Conservation (phyloP, 2,797 vertebrate species). For the Champsocephalus gunnari region DNA sequence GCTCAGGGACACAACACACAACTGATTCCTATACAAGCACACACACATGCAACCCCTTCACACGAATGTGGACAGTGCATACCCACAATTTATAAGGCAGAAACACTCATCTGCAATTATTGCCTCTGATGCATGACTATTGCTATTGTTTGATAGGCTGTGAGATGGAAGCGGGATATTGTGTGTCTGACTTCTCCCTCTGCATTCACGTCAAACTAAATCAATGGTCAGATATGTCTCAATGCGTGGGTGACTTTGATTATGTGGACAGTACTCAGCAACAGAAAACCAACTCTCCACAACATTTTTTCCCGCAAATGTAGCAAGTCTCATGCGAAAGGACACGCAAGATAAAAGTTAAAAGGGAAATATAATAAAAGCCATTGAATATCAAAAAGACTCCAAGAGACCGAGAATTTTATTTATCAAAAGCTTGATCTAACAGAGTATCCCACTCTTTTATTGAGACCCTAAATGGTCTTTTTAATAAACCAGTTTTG, state of each 20-base stretch:
- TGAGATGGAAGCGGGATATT: slow-evolving; percentile 63
- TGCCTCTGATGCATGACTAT: slow-evolving; percentile 75
- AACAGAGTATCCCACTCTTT: not conserved
- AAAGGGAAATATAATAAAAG: slow-evolving; percentile 2
- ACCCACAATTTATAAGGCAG: slow-evolving; percentile 71
- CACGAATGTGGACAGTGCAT: slow-evolving; percentile 65
- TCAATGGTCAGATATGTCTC: slow-evolving; percentile 53
- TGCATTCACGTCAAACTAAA: slow-evolving; percentile 52
- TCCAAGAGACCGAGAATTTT: not conserved
- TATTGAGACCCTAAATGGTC: too few species aligned
- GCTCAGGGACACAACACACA: slow-evolving; percentile 31
- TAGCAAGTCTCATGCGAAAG: not conserved
- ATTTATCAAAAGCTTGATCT: not conserved
- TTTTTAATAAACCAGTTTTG: not conserved
- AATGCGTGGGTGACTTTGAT: slow-evolving; percentile 36
- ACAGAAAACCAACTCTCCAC: slow-evolving; percentile 16
- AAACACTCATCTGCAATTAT: slow-evolving; percentile 71
- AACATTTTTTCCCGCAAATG: not conserved
- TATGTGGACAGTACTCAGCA: slow-evolving; percentile 11
- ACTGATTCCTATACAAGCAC: slow-evolving; percentile 43
- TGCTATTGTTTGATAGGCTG: slow-evolving; percentile 76
- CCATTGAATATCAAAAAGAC: not conserved
- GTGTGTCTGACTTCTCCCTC: slow-evolving; percentile 53
- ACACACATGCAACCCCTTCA: slow-evolving; percentile 49
- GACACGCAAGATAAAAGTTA: not conserved